phyloP scores from a whole-genome alignment of 2,113 vertebrate genomes.

The Mesoclemmys tuberculata region DNA sequence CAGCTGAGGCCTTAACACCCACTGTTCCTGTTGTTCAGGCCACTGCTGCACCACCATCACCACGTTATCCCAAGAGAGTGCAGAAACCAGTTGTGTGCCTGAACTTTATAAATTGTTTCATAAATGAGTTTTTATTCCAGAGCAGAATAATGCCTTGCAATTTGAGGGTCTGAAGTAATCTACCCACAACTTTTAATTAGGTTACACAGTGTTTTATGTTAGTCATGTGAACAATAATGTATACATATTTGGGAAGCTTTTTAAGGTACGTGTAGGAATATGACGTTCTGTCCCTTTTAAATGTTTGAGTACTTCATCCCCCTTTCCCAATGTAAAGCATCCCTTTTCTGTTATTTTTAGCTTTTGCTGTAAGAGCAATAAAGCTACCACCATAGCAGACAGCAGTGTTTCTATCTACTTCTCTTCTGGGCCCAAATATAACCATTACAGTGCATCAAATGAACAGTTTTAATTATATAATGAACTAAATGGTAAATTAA shows the following conservation, averaged over 20 bases:
- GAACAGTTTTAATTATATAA: constrained; percentile 24
- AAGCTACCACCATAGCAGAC: background rate
- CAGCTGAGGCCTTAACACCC: background rate
- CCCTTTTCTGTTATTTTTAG: background rate
- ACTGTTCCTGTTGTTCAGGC: background rate
- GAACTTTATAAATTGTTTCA: too few species aligned
- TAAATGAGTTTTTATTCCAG: background rate
- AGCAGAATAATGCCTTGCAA: background rate
- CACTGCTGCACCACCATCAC: background rate
- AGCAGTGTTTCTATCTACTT: background rate
- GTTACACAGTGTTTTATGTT: background rate
- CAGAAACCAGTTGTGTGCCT: background rate
- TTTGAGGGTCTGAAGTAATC: background rate
- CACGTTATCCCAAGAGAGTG: background rate
- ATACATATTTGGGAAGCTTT: background rate
- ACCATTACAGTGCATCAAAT: background rate
- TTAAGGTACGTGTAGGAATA: background rate
- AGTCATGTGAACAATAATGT: background rate
- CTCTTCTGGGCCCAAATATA: background rate
- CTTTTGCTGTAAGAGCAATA: background rate
- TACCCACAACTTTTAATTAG: background rate
- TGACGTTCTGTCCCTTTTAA: background rate
- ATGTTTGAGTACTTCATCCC: background rate
- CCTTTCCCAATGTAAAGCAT: background rate
- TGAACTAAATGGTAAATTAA: constrained; percentile 33